Conservation (phyloP, 2,797 vertebrate genomes). For the Diglossa cyanea region DNA sequence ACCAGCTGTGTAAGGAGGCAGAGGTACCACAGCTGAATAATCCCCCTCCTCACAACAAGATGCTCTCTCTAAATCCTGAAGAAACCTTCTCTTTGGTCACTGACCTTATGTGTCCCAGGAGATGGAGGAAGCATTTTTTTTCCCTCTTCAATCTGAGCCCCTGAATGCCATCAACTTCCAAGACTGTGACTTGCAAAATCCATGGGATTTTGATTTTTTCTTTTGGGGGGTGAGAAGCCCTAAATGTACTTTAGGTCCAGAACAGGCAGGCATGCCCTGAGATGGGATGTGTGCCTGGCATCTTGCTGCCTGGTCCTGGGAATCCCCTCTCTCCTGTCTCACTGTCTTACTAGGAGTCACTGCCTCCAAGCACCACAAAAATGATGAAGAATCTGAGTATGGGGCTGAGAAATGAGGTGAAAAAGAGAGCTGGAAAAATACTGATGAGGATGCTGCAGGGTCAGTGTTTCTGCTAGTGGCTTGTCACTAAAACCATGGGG, state of each 20-base stretch:
- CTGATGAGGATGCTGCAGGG: background rate
- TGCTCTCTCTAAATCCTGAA: background rate
- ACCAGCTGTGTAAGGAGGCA: background rate
- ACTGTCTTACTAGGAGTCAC: background rate
- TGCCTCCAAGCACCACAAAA: background rate
- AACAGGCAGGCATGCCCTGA: background rate
- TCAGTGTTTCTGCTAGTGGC: background rate
- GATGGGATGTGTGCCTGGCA: background rate
- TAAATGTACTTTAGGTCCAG: background rate
- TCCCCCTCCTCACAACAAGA: background rate
- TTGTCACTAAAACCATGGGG: background rate
- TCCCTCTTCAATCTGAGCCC: background rate
- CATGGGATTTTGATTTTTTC: background rate
- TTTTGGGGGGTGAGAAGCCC: background rate
- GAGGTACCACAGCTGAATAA: background rate
- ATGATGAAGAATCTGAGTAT: background rate
- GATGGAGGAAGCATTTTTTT: background rate
- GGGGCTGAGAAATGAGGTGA: background rate
- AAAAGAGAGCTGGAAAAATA: background rate
- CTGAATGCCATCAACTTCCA: background rate
- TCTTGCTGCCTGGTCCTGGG: background rate
- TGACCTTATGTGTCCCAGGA: background rate
- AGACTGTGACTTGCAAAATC: background rate
- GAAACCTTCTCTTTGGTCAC: background rate
- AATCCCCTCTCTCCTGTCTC: background rate